Base-by-base conservation (phyloP, 2,797 vertebrate species). In the Otolemur crassicaudatus region DNA sequence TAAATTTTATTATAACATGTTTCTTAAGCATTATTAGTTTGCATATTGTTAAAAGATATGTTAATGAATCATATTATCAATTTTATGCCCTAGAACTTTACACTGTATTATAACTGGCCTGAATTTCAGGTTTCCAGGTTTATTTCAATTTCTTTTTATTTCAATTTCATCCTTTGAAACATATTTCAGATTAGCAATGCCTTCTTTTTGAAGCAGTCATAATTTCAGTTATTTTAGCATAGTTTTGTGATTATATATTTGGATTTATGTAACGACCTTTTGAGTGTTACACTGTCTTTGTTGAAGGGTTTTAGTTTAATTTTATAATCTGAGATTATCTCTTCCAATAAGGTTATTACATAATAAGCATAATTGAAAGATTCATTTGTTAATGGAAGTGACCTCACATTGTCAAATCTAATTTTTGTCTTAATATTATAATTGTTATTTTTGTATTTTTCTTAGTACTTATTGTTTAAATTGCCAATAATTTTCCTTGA, bases 271-370 rank as follows among this genome's bases (percentile, higher is more conserved):
- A 97, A 97, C 92, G 96, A 83, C 97, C 97, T 98, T 98, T 96
- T 94, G 83, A 97, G 97, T 96, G 97, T 98, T 97, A 98, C 63
- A 93, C 20, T 92, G 88, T 91, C 93, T 97, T 97, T 98, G 94
- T 93, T 97, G 93, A 98, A 97, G 86, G 73, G 97, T 95, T 98
- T 98, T 97, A 83, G 61, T 10, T 97, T 98, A 98, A 97, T 82
- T 96, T 94, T n/a, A 87, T 98, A 98, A 98, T 96, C 97, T 97
- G 46, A 95, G 96, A 98, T 98, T 98, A 98, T 97, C 90, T 95
- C 60, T 94, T 70, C 56, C 94, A 97, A 96, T 95, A 98, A 97
- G 43, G 25, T 40, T 97, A 46, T 96, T 98, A 95, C 97, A 97
- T 98, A 98, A 98, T 97, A 96, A 97, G 93, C 10, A 94, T 95